These are phyloP conservation scores for Neoseiulus cucumeris DNA, from an alignment of 1,140 invertebrate species.

Conservation along the genomic window DNA sequence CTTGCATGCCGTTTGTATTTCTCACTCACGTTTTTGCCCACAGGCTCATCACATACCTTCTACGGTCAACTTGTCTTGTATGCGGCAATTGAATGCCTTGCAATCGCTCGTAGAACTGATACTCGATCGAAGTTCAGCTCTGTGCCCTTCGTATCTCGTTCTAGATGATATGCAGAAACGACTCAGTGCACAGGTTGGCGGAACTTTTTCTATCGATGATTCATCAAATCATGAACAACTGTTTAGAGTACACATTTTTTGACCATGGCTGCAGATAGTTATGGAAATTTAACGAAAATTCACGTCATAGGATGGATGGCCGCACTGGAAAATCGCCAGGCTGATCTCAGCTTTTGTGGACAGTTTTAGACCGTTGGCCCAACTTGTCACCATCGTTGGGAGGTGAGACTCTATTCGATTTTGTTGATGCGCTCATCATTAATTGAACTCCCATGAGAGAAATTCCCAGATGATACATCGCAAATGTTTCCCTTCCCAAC, in stretches of 20 bases:
- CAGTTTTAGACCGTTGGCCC: constrained; percentile 69
- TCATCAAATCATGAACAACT: no score
- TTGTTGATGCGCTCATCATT: no score
- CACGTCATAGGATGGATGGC: constrained; percentile 56
- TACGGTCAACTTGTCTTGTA: constrained; percentile 1
- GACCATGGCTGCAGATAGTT: no score
- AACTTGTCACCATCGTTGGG: constrained; percentile 76
- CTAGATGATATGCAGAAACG: constrained; percentile 75
- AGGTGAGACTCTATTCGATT: constrained; percentile 16
- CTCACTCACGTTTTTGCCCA: background rate
- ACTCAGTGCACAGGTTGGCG: constrained; percentile 13
- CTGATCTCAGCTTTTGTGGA: constrained; percentile 70
- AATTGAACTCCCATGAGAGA: constrained; percentile 11
- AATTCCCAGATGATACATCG: constrained; percentile 12
- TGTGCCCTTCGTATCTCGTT: constrained; percentile 80
- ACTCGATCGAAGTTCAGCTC: constrained; percentile 71
- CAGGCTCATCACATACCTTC: background rate
- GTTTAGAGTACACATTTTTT: no score
- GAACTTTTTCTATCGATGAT: no score
- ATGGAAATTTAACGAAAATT: no score
- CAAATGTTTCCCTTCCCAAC: background rate
- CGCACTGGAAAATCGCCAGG: constrained; percentile 73
- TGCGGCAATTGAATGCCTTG: background rate
- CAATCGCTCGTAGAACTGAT: constrained; percentile 52
- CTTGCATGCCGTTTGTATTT: background rate